A percentile compares a stretch with the other conserved stretches of the same genome.
phyloP scores from a whole-genome alignment of 2,888 invertebrate species.

The Papilio demoleus region DNA sequence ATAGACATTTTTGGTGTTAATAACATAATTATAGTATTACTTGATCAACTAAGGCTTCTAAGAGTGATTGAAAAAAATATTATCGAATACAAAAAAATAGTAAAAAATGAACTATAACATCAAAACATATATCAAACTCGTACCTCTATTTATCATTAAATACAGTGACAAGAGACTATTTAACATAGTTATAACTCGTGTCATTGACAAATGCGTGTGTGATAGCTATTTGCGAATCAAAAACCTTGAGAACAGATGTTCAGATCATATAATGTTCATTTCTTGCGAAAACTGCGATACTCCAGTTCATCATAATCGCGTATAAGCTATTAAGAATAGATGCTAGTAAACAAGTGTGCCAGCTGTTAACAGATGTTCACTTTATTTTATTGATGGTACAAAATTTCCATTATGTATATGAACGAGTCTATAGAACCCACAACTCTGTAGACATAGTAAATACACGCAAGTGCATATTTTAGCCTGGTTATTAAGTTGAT shows the following conservation, averaged over 20 bases:
- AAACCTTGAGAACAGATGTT: constrained; percentile 26
- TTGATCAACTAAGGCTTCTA: neutral
- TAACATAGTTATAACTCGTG: constrained; percentile 5
- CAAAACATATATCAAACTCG: neutral
- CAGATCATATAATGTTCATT: constrained; percentile 6
- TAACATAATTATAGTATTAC: no score
- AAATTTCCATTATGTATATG: constrained; percentile 6
- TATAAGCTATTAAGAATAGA: neutral
- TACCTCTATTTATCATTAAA: neutral
- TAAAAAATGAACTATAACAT: neutral
- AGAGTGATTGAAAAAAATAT: neutral
- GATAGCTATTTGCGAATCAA: constrained; percentile 16
- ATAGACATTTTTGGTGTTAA: no score
- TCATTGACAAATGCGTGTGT: constrained; percentile 4
- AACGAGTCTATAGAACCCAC: no score
- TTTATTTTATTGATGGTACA: neutral
- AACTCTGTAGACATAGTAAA: neutral
- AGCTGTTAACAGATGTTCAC: neutral
- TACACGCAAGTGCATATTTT: neutral
- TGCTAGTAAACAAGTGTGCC: neutral
- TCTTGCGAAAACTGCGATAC: neutral
- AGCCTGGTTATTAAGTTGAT: neutral
- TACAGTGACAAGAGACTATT: neutral
- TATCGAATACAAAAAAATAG: no score
- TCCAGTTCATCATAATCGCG: neutral